Evolutionary conservation across 1,140 invertebrate genomes (phyloP).

Genomic region (Conopomorpha cramerella): DNA sequence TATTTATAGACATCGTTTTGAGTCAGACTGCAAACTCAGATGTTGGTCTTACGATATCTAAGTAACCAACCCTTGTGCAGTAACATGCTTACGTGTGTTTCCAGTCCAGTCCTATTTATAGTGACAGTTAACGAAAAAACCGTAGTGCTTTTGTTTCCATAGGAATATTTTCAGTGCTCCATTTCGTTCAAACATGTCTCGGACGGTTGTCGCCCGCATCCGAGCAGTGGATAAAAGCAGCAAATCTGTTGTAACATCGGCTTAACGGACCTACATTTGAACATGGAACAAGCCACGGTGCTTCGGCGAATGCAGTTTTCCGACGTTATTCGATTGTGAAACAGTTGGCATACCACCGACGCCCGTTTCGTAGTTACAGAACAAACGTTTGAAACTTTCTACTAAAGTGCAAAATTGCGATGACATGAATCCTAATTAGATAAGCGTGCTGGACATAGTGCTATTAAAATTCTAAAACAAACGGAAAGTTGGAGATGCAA

Average conservation of each 20-base stretch:
- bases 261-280: slow-evolving; percentile 27
- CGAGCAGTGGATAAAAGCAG: slow-evolving; percentile 19
- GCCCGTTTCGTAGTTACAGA: background rate
- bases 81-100: background rate
- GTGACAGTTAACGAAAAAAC: too few relatives aligned
- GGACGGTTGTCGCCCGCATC: slow-evolving; percentile 11
- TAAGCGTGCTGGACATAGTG: background rate
- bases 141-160: too few relatives aligned
- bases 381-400: background rate
- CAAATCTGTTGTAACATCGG: slow-evolving; percentile 48
- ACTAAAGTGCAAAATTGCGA: background rate
- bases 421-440: background rate
- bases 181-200: too few relatives aligned
- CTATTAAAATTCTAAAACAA: too few relatives aligned
- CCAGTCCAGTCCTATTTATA: too few relatives aligned
- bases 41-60: background rate
- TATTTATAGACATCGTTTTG: too few relatives aligned
- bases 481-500: too few relatives aligned
- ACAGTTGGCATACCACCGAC: background rate
- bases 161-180: too few relatives aligned
- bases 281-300: slow-evolving; percentile 12
- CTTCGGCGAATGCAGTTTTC: too few relatives aligned
- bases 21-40: too few relatives aligned
- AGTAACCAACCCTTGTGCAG: background rate
- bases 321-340: background rate